A percentile compares a stretch with the other conserved stretches of the same genome.
phyloP scores from a whole-genome alignment of 1,140 invertebrate genomes.

The Pachypeltis micranthus region DNA sequence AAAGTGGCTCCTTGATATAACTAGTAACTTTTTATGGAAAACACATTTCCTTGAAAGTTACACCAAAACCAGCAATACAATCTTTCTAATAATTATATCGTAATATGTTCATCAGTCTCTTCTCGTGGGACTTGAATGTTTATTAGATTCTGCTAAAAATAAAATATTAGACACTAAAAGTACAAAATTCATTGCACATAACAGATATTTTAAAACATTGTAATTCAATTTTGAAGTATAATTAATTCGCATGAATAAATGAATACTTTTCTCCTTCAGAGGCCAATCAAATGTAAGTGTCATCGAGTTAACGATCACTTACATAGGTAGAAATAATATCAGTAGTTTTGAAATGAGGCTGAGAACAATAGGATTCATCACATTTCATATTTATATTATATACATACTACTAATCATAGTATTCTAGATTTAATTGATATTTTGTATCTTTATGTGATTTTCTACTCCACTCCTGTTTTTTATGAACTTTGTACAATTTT shows the following conservation, averaged over 20 bases:
- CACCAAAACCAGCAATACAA: not conserved
- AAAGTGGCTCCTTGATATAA: not conserved
- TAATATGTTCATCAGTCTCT: too few relatives aligned
- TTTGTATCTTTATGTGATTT: constrained; percentile 16
- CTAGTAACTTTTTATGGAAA: not conserved
- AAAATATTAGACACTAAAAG: not conserved
- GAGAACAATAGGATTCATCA: constrained; percentile 8
- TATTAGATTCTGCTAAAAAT: too few relatives aligned
- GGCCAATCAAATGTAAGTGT: constrained; percentile 1
- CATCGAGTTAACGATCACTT: not conserved
- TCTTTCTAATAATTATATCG: too few relatives aligned
- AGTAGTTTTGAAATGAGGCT: constrained; percentile 3
- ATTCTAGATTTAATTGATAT: constrained; percentile 17
- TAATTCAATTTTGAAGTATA: not conserved
- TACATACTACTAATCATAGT: constrained; percentile 13
- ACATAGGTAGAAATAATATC: not conserved
- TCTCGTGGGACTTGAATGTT: too few relatives aligned
- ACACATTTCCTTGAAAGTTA: too few relatives aligned
- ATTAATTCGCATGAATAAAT: not conserved
- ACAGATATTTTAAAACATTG: not conserved
- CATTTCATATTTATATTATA: constrained; percentile 4
- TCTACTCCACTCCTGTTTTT: constrained; percentile 16
- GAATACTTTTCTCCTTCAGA: not conserved
- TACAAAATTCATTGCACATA: not conserved
- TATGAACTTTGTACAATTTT: constrained; percentile 16